Conservation (phyloP, 2,888 invertebrate genomes). For the Standfussiana lucernea region DNA sequence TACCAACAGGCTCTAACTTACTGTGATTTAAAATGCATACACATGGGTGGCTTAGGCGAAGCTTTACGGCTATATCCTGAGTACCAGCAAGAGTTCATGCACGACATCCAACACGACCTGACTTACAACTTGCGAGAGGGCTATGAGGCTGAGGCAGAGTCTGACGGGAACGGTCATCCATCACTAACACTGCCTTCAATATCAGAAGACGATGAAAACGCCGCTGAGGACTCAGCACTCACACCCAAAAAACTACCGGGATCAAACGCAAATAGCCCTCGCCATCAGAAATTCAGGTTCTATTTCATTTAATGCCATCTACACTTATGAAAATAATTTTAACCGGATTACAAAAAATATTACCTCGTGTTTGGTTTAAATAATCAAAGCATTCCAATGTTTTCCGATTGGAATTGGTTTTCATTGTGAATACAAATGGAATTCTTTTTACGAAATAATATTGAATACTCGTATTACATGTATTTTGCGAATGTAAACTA, state of each 20-base stretch:
- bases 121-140: constrained; percentile 98
- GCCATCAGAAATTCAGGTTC: constrained; percentile 92
- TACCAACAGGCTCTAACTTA: constrained; percentile 95
- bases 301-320: constrained; percentile 28
- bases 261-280: constrained; percentile 92
- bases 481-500: constrained; percentile 17
- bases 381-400: constrained; percentile 43
- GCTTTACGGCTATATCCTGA: constrained; percentile 97
- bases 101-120: constrained; percentile 98
- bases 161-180: constrained; percentile 94
- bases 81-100: constrained; percentile 97
- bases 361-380: constrained; percentile 40
- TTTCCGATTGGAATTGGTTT: constrained; percentile 40
- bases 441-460: constrained; percentile 30
- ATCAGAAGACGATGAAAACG: constrained; percentile 98
- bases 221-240: constrained; percentile 93
- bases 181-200: constrained; percentile 97
- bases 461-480: constrained; percentile 12
- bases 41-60: constrained; percentile 97
- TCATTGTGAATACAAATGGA: constrained; percentile 16
- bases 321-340: constrained; percentile 21
- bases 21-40: constrained; percentile 98
- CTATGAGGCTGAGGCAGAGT: constrained; percentile 96
- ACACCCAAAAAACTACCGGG: constrained; percentile 91
- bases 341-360: constrained; percentile 31